phyloP scores from a whole-genome alignment of 2,113 vertebrate species.

The Rhabdornis inornatus region DNA sequence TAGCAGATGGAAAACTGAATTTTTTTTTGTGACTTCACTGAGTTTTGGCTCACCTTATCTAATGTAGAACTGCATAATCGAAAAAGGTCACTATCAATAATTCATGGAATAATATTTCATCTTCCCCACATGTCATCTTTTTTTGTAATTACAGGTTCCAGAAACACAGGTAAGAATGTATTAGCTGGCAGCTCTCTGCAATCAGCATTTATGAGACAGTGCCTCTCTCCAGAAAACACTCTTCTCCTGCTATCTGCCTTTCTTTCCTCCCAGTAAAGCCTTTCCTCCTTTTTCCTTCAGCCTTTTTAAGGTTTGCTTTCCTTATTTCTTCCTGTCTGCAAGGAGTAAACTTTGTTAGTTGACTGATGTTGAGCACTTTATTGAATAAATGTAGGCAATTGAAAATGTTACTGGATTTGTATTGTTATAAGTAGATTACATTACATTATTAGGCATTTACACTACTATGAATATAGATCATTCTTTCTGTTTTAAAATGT shows the following conservation, averaged over 20 bases:
- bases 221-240: neutral
- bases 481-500: neutral
- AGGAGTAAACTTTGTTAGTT: neutral
- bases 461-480: neutral
- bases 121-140: neutral
- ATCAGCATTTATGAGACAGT: neutral
- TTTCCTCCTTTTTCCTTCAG: neutral
- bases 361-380: neutral
- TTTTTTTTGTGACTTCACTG: neutral
- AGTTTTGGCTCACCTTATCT: neutral
- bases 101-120: neutral
- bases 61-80: neutral
- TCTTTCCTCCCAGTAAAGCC: neutral
- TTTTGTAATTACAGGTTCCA: neutral
- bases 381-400: neutral
- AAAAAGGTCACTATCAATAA: neutral
- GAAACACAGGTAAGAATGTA: neutral
- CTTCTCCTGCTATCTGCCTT: neutral
- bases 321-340: neutral
- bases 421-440: neutral
- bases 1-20: neutral
- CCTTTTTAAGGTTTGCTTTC: neutral
- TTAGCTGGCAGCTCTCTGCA: neutral
- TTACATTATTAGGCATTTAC: neutral
- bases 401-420: neutral